Evolutionary conservation across 2,797 vertebrate species (phyloP).

Genomic region (Gallinago stenura): DNA sequence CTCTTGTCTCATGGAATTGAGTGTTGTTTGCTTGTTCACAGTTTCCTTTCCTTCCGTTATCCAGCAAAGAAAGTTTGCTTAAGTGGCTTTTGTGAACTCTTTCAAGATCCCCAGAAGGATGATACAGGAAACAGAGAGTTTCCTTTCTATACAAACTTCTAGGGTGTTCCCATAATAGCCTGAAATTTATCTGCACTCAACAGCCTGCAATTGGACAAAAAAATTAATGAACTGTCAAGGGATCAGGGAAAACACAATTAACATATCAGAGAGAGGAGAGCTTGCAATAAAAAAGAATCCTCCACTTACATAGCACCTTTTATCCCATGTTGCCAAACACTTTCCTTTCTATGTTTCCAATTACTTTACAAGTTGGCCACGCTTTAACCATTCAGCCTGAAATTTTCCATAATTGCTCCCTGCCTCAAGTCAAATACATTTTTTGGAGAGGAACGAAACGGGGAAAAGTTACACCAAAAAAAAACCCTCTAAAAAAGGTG

Average conservation of each 20-base stretch:
- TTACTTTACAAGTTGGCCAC: constrained; percentile 20
- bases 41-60: constrained; percentile 78
- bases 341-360: background rate
- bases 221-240: constrained; percentile 63
- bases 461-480: background rate
- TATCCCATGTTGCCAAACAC: background rate
- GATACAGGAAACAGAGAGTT: constrained; percentile 78
- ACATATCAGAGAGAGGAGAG: constrained; percentile 14
- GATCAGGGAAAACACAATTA: constrained; percentile 42
- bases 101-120: constrained; percentile 79
- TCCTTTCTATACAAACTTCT: constrained; percentile 74
- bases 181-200: constrained; percentile 69
- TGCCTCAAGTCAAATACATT: background rate
- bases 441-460: background rate
- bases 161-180: constrained; percentile 70
- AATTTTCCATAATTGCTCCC: constrained; percentile 45
- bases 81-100: constrained; percentile 73
- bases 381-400: constrained; percentile 13
- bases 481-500: background rate
- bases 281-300: constrained; percentile 7
- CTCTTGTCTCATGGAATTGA: constrained; percentile 59
- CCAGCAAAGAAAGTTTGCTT: constrained; percentile 65
- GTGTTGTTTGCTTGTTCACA: constrained; percentile 78
- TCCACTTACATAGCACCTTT: constrained; percentile 31
- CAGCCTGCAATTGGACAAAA: constrained; percentile 49